Evolutionary conservation across 1,140 invertebrate genomes (phyloP).

Genomic region (Calosoma granatense): DNA sequence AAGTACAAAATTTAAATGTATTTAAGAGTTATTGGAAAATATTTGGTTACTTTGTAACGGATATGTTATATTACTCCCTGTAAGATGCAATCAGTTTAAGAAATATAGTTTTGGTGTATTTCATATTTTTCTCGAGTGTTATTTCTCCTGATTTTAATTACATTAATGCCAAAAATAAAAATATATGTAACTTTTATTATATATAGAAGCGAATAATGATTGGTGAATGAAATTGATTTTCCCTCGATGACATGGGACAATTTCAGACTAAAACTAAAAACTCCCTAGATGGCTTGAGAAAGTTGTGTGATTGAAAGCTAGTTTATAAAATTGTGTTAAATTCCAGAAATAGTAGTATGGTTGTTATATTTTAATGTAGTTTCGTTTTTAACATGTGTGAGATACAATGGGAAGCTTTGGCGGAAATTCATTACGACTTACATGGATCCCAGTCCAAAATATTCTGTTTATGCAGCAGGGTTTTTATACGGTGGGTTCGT

Average conservation of each 20-base stretch:
- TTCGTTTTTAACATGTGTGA: constrained; percentile 26
- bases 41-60: too few relatives aligned
- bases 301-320: background rate
- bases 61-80: too few relatives aligned
- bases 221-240: constrained; percentile 6
- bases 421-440: constrained; percentile 25
- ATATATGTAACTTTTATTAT: too few relatives aligned
- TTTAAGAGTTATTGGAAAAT: too few relatives aligned
- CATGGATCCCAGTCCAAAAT: constrained; percentile 20
- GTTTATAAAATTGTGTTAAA: background rate
- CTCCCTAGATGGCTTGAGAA: background rate
- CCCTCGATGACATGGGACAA: background rate
- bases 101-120: too few relatives aligned
- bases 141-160: too few relatives aligned
- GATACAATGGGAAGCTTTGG: constrained; percentile 28
- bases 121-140: too few relatives aligned
- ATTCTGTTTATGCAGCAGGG: constrained; percentile 30
- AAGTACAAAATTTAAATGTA: too few relatives aligned
- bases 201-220: too few relatives aligned
- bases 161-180: too few relatives aligned
- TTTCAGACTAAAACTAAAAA: background rate
- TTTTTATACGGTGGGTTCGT: constrained; percentile 30
- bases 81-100: too few relatives aligned
- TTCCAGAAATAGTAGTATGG: background rate
- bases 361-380: background rate